A percentile compares a stretch with the other conserved stretches of the same genome.
These are phyloP conservation scores for Laticauda colubrina DNA, from an alignment of 2,113 vertebrate genomes.

Conservation along the genomic window DNA sequence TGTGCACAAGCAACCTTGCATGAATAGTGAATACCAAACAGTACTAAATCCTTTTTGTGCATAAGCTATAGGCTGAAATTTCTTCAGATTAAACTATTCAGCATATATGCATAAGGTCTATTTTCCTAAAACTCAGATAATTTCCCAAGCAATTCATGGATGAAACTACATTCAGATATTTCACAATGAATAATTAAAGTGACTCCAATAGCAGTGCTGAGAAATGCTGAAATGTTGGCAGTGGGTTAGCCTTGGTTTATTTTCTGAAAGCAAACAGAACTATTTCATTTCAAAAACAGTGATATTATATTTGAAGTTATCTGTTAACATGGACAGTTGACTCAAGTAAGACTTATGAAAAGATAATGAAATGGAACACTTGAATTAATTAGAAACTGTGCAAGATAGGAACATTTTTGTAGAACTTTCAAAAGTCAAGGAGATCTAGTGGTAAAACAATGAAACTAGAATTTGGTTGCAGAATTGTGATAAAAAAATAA, in stretches of 20 bases:
- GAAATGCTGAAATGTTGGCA: background rate
- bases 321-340: background rate
- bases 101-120: slow-evolving; percentile 36
- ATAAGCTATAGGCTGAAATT: slow-evolving; percentile 53
- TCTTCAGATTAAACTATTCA: slow-evolving; percentile 47
- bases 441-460: background rate
- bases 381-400: background rate
- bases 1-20: background rate
- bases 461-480: background rate
- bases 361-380: background rate
- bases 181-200: slow-evolving; percentile 46
- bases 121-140: slow-evolving; percentile 42
- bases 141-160: slow-evolving; percentile 27
- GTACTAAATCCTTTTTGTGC: slow-evolving; percentile 44
- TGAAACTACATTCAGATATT: slow-evolving; percentile 17
- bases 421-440: background rate
- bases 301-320: background rate
- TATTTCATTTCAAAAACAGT: background rate
- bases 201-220: background rate
- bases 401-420: background rate
- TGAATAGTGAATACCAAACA: slow-evolving; percentile 54
- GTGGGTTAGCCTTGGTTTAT: slow-evolving; percentile 1
- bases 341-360: background rate
- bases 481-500: background rate
- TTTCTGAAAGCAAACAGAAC: background rate